Conservation (phyloP, 53 echinoderm and acorn worm genomes). For the Echinarachnius parma region DNA sequence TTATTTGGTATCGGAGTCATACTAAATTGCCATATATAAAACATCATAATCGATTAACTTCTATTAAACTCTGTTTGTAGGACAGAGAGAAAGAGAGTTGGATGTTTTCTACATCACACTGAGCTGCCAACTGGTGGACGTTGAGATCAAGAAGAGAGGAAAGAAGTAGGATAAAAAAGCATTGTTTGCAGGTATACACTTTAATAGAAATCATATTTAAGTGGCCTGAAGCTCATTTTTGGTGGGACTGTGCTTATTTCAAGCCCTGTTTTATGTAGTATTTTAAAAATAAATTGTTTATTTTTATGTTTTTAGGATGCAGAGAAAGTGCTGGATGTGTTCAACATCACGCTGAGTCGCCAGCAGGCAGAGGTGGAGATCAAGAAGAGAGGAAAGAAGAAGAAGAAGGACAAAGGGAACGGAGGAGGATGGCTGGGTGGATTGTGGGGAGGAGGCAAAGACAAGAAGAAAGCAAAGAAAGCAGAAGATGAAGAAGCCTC, state of each 20-base stretch:
- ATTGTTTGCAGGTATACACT: no score
- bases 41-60: no score
- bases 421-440: conserved; percentile 92
- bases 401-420: conserved; percentile 72
- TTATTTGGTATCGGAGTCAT: no score
- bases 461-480: conserved; percentile 47
- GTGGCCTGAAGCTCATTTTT: background rate
- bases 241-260: no score
- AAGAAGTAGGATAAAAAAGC: conserved; percentile 83
- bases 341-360: conserved; percentile 84
- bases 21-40: no score
- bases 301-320: conserved; percentile 56
- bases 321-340: conserved; percentile 78
- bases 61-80: no score
- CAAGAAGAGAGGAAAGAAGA: conserved; percentile 74
- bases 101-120: conserved; percentile 91
- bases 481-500: conserved; percentile 46
- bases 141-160: conserved; percentile 74
- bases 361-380: conserved; percentile 93
- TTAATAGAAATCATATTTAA: background rate
- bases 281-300: no score
- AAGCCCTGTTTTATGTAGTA: no score
- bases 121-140: conserved; percentile 85
- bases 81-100: no score
- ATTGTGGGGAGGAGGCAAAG: conserved; percentile 91